Base-by-base conservation (phyloP, 2,888 invertebrate genomes). In the Rotaria magnacalcarata region DNA sequence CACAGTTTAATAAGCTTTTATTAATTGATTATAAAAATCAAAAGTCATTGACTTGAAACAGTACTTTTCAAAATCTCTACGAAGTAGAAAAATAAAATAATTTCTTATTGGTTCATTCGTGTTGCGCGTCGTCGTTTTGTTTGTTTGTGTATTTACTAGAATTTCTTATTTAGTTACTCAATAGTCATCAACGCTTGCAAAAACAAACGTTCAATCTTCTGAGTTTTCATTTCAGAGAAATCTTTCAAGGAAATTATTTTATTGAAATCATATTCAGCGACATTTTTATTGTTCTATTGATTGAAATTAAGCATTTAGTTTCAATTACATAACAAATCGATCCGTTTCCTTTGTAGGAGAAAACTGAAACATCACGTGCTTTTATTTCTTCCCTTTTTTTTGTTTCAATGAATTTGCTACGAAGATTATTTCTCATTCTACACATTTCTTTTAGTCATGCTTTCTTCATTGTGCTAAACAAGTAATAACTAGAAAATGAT, bases 91-190 rank as follows among this genome's bases (percentile, higher is more conserved):
- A 67, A 27, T 34, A 14, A 34, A 34, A 27, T 27, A 19, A 27
- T 19, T 67, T 67, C 19, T 34, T 19, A 67, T 67, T 67, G 67
- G 67, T 34, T 67, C 34, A 41, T 16, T 67, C 19, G 19, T 11
- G 67, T 34, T 67, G 34, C 67, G 67, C 19, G 67, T 67, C 67
- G 67, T 67, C 67, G 67, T 67, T 67, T 34, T 67, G 34, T 67
- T 67, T 67, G 34, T 67, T 67, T 67, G 67, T 24, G 16, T 67
- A 34, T 67, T 67, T 67, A 67, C 67, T 67, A 67, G 34, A 67
- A 67, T 34, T 67, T 67, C 34, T 67, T 34, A 67, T 67, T 67
- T 14, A 67, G 67, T 67, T 67, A 67, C 67, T 67, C 67, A 67
- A 67, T 67, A 34, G 27, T 52, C 52, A 52, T 52, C 52, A 52